Base-by-base conservation (phyloP, 2,113 vertebrate species). In the Noctilio leporinus region DNA sequence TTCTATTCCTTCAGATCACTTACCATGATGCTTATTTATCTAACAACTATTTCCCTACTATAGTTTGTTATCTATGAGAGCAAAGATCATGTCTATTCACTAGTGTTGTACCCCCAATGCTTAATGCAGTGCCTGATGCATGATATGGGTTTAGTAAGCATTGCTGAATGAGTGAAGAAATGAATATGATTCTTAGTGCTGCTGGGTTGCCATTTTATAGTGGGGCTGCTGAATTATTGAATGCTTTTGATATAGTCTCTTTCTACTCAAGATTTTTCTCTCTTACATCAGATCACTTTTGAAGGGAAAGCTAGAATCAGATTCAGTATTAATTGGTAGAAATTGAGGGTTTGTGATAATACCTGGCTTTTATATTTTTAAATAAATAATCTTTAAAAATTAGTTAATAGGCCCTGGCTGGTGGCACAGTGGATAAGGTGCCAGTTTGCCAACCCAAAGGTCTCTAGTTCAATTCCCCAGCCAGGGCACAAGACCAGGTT, bases 121-220 rank as follows among this genome's bases (percentile, higher is more conserved):
- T 67, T 89, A 89, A 38, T 78, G 20, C 26, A 72, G 55, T 77
- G 24, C 24, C 40, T 89, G 35, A 28, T 2, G 69, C 35, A 49
- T 96, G 28, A 59, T 45, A 87, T 19, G 24, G 15, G 0, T 75
- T 89, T 26, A 77, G 33, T n/a, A 86, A 59, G 83, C 16, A 12
- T 93, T 81, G n/a, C 17, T 67, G 70, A 91, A 65, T 87, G 38
- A 73, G 85, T 78, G 64, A 89, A 93, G 53, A 93, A 85, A 95
- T 77, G 15, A 65, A n/a, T 87, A 65, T 84, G 43, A 70, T 33
- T 86, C 15, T 88, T 86, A 38, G 3, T 72, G 45, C 19, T 80
- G 19, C 16, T 89, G 4, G 45, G 6, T 0, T 86, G 7, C 9
- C 78, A 40, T 93, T 91, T 69, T 43, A 57, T 59, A 85, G 26